Conservation (phyloP, 2,113 vertebrate species). For the Australoheros scitulus region DNA sequence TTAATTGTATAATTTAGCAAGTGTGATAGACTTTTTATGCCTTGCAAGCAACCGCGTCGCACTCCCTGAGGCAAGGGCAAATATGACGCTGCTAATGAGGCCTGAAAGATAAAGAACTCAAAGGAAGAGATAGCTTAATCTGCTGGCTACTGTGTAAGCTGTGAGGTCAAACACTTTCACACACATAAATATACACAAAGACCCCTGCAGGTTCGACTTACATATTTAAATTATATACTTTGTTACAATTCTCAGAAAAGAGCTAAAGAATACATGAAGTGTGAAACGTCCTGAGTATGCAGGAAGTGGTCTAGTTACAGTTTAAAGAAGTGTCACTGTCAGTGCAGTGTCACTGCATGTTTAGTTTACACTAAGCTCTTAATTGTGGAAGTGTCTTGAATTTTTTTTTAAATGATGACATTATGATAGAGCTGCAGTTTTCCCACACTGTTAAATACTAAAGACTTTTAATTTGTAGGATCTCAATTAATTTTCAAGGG, state of each 20-base stretch:
- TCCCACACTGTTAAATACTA: background rate
- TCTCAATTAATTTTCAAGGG: background rate
- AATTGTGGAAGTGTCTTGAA: background rate
- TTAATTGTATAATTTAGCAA: conserved; percentile 56
- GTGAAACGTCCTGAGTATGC: background rate
- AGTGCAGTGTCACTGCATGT: background rate
- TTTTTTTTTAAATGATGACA: background rate
- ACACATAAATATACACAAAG: conserved; percentile 27
- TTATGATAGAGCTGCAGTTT: background rate
- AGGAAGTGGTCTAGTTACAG: background rate
- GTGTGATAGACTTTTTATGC: conserved; percentile 34
- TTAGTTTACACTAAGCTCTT: background rate
- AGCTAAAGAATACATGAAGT: background rate
- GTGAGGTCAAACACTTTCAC: conserved; percentile 58
- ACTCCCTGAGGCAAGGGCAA: conserved; percentile 44
- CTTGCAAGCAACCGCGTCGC: conserved; percentile 6
- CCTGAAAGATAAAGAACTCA: conserved; percentile 71
- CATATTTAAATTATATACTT: conserved; percentile 28
- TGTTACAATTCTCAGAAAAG: background rate
- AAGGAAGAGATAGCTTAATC: conserved; percentile 76
- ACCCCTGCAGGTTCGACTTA: background rate
- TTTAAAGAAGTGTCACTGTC: background rate
- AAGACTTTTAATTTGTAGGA: background rate
- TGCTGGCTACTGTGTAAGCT: conserved; percentile 70
- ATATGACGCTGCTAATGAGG: conserved; percentile 72